Conservation (phyloP, 2,888 invertebrate genomes). For the Heliconius erato region DNA sequence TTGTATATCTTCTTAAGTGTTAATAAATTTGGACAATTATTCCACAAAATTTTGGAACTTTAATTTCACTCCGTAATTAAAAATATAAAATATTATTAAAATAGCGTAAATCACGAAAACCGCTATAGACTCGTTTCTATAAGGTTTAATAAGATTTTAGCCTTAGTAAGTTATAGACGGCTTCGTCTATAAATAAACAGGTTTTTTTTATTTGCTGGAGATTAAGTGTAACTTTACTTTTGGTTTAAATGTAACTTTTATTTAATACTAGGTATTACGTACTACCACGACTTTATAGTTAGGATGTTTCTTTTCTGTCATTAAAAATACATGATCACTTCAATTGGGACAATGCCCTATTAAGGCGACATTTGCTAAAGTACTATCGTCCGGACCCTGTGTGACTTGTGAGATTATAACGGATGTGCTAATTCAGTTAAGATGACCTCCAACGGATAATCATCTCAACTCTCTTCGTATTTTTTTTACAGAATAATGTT, state of each 20-base stretch:
- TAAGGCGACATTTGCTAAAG: conserved; percentile 62
- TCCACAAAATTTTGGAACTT: too few species aligned
- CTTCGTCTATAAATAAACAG: neutral
- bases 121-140: too few species aligned
- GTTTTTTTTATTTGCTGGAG: neutral
- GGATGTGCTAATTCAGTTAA: conserved; percentile 74
- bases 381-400: conserved; percentile 67
- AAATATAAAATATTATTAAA: too few species aligned
- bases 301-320: neutral
- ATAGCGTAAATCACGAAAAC: too few species aligned
- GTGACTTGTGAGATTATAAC: conserved; percentile 57
- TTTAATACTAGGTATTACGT: neutral
- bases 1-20: too few species aligned
- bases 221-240: too few species aligned
- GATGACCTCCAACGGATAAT: conserved; percentile 50
- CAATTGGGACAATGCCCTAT: conserved; percentile 58
- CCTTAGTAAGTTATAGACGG: neutral
- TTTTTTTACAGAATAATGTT: neutral
- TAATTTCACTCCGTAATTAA: too few species aligned
- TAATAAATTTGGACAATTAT: too few species aligned
- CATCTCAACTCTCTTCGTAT: conserved; percentile 23
- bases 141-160: neutral
- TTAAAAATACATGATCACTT: neutral
- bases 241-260: too few species aligned
- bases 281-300: neutral